Base-by-base conservation (phyloP, 37 sponge, comb jelly and placozoan genomes). In the Haliclona indistincta region DNA sequence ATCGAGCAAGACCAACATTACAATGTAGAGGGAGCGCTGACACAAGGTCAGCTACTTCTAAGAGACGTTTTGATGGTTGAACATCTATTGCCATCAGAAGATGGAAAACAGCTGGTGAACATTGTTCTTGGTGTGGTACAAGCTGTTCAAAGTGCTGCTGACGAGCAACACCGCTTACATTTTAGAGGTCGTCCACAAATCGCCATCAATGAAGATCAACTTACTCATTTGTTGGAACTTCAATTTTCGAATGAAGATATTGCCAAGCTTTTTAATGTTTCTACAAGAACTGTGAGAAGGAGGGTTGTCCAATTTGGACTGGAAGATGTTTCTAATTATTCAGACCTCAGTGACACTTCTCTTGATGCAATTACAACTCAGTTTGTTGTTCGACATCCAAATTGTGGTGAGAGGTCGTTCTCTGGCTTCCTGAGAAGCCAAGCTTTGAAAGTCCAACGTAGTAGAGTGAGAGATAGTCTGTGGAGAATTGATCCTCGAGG, bases 401-500 rank as follows among this genome's bases (percentile, higher is more conserved):
- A 76, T 41, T 39, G 56, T 26, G 52, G 19, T 13, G 13, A 47
- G 49, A 47, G 49, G 49, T 17, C 49, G 8, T 47, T 47, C 51
- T 53, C 43, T 2, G 86, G 76, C 6, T 38, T 29, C 43, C 38
- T 87, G 13, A 26, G 42, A 39, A 44, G 81, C 34, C 10, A 11
- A 25, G 88, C 81, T 1, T 30, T 75, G 0, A 6, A 55, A 29
- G 71, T 87, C 2, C 88, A 17, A 22, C 1, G 68, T 44, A 22
- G 29, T 19, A 39, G 65, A 35, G 49, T 87, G 0, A 67, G 88
- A 40, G 76, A 65, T 4, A 38, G 54, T 30, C 28, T 87, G 30
- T 2, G 17, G n/a, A 32, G 76, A 15, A 72, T 79, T 61, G 81
- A 87, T 67, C 70, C 81, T 39, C 29, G 26, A n/a, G 71, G 71